phyloP scores from a whole-genome alignment of 2,113 vertebrate genomes.

The Oxyura jamaicensis region DNA sequence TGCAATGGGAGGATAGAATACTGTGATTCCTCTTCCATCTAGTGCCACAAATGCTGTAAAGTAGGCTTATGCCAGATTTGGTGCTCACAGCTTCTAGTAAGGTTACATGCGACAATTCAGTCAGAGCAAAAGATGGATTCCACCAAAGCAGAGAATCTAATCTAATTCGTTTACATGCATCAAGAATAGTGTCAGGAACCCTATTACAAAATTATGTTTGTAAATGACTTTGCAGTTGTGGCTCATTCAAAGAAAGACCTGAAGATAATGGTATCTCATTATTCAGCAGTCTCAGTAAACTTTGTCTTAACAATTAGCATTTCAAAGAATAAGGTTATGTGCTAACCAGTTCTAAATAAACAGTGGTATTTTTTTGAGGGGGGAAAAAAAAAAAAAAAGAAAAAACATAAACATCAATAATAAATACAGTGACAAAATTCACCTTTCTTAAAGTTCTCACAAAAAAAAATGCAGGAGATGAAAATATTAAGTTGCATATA shows the following conservation, averaged over 20 bases:
- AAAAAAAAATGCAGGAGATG: neutral
- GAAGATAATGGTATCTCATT: neutral
- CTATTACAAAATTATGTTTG: neutral
- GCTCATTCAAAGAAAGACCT: neutral
- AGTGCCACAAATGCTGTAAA: neutral
- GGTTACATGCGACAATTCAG: neutral
- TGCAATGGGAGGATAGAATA: neutral
- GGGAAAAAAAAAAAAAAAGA: too few relatives aligned
- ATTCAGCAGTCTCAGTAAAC: neutral
- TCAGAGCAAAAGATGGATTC: neutral
- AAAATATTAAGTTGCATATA: neutral
- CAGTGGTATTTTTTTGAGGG: neutral
- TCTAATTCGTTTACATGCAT: neutral
- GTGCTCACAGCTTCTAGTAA: neutral
- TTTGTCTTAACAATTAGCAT: neutral
- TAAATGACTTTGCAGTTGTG: neutral
- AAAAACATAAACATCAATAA: neutral
- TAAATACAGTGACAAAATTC: neutral
- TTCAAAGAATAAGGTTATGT: constrained; percentile 10
- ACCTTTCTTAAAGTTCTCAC: neutral
- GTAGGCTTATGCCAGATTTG: neutral
- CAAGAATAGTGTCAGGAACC: neutral
- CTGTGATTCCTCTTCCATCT: neutral
- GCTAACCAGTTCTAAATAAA: constrained; percentile 1
- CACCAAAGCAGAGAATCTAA: neutral